Conservation (phyloP, 2,113 vertebrate species). For the Lucifuga dentata region DNA sequence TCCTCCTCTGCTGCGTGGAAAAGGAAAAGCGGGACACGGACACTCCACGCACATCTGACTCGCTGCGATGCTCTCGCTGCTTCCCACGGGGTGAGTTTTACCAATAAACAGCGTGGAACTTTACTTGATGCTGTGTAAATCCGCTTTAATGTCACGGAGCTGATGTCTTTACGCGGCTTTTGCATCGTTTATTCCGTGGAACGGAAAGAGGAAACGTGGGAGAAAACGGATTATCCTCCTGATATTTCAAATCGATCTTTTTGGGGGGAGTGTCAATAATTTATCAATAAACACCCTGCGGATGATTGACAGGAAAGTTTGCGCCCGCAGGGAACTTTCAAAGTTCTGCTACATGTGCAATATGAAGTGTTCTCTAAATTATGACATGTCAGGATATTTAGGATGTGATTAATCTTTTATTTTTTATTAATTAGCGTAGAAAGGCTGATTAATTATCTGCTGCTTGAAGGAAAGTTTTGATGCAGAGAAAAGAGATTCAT, state of each 20-base stretch:
- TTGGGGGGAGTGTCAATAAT: too few relatives aligned
- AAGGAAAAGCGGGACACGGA: slow-evolving; percentile 15
- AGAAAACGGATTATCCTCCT: not conserved
- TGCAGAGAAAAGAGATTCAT: too few relatives aligned
- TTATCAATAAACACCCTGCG: not conserved
- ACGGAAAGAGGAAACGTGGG: not conserved
- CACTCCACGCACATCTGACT: slow-evolving; percentile 1
- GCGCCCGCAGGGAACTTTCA: slow-evolving; percentile 42
- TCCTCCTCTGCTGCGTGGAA: slow-evolving; percentile 34
- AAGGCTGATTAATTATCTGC: too few relatives aligned
- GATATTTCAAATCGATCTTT: not conserved
- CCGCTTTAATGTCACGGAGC: not conserved
- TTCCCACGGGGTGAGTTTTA: slow-evolving; percentile 56
- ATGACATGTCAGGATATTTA: too few relatives aligned
- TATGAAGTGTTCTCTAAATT: too few relatives aligned
- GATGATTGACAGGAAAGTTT: slow-evolving; percentile 63
- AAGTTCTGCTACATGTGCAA: slow-evolving; percentile 19
- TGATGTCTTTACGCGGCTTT: slow-evolving; percentile 4
- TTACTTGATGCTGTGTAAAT: too few relatives aligned
- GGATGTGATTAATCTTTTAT: too few relatives aligned
- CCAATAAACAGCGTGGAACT: not conserved
- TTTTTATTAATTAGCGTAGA: too few relatives aligned
- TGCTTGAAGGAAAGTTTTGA: too few relatives aligned
- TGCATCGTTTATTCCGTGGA: slow-evolving; percentile 17
- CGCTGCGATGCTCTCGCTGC: slow-evolving; percentile 34